These are phyloP conservation scores for Pseudorhombus dupliciocellatus DNA, from an alignment of 2,113 vertebrate genomes.

Conservation along the genomic window DNA sequence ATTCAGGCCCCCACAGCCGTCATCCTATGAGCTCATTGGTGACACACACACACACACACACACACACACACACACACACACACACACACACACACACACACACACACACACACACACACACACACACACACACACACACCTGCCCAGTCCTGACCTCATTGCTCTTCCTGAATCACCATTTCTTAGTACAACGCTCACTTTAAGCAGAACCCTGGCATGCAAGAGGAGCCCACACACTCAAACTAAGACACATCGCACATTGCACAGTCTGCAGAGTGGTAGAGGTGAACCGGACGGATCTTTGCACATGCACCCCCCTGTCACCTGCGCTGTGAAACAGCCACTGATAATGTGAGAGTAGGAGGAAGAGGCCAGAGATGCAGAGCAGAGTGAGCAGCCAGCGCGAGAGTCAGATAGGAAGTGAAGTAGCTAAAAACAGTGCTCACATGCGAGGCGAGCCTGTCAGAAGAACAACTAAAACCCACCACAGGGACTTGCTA, in stretches of 20 bases:
- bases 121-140: conserved; percentile 36
- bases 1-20: conserved; percentile 58
- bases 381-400: conserved; percentile 17
- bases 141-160: conserved; percentile 55
- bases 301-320: conserved; percentile 20
- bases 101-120: conserved; percentile 36
- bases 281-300: conserved; percentile 26
- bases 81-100: conserved; percentile 19
- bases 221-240: conserved; percentile 46
- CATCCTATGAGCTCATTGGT: conserved; percentile 57
- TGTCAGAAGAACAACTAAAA: conserved; percentile 65
- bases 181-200: conserved; percentile 54
- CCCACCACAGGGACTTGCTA: conserved; percentile 68
- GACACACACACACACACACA: conserved; percentile 29
- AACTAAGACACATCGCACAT: conserved; percentile 5
- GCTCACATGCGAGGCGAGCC: conserved; percentile 52
- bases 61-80: conserved; percentile 29
- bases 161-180: conserved; percentile 55
- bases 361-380: conserved; percentile 50
- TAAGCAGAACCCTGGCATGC: conserved; percentile 42
- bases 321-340: conserved; percentile 45
- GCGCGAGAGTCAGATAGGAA: conserved; percentile 62
- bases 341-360: conserved; percentile 43
- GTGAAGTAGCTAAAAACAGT: conserved; percentile 71
- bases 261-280: conserved; percentile 11